phyloP scores from a whole-genome alignment of 1,140 invertebrate species.

The Cydia splendana region DNA sequence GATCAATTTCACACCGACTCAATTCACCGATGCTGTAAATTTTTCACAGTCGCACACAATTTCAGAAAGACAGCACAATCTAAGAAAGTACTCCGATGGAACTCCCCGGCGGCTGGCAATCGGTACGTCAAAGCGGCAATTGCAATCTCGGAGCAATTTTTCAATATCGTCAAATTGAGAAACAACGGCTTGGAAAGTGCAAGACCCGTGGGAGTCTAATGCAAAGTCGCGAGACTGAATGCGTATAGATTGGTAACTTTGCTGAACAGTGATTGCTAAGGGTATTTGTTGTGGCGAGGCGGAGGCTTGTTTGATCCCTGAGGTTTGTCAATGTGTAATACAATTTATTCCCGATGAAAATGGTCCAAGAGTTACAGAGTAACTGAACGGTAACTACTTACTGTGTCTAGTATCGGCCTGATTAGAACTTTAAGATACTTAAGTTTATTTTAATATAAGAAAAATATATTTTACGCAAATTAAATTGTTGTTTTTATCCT shows the following conservation, averaged over 20 bases:
- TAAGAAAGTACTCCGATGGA: slow-evolving; percentile 37
- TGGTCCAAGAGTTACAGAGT: background rate
- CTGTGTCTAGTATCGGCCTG: background rate
- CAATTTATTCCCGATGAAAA: background rate
- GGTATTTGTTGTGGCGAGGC: background rate
- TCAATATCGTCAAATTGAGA: slow-evolving; percentile 45
- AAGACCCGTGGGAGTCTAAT: slow-evolving; percentile 4
- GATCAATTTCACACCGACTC: slow-evolving; percentile 33
- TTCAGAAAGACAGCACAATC: slow-evolving; percentile 43
- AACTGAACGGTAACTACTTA: background rate
- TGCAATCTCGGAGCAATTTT: slow-evolving; percentile 45
- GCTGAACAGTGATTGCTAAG: slow-evolving; percentile 3
- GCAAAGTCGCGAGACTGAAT: slow-evolving; percentile 27
- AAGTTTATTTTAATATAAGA: too few species aligned
- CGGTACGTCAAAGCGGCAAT: slow-evolving; percentile 42
- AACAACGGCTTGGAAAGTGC: slow-evolving; percentile 38
- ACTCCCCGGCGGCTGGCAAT: slow-evolving; percentile 39
- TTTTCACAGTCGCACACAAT: slow-evolving; percentile 40
- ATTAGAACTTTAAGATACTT: too few species aligned
- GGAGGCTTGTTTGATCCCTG: background rate
- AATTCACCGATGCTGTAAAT: slow-evolving; percentile 36
- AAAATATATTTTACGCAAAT: too few species aligned
- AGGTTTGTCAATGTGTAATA: background rate
- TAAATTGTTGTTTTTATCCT: too few species aligned
- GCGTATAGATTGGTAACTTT: slow-evolving; percentile 17